A percentile compares a stretch with the other conserved stretches of the same genome.
These are phyloP conservation scores for Holothuria leucospilota DNA, from an alignment of 53 echinoderm and acorn worm species.

Conservation along the genomic window DNA sequence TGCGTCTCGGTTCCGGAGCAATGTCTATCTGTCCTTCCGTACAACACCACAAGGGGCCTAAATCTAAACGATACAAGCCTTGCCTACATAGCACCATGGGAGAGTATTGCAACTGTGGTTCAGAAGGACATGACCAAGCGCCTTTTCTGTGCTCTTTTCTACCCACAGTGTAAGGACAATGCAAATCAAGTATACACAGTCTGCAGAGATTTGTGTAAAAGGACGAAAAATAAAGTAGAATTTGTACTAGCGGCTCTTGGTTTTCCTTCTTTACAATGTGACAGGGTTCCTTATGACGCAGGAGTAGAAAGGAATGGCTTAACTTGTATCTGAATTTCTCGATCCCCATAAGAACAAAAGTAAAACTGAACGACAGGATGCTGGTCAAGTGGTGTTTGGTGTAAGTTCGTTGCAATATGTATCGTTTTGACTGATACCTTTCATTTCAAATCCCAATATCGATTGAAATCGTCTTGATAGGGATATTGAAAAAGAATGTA, in stretches of 20 bases:
- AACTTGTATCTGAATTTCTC: too few relatives aligned
- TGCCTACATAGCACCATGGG: slow-evolving; percentile 12
- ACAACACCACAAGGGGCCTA: slow-evolving; percentile 18
- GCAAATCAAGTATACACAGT: neutral
- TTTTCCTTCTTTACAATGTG: slow-evolving; percentile 15
- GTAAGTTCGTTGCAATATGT: too few relatives aligned
- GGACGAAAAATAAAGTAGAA: neutral
- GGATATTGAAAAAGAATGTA: too few relatives aligned
- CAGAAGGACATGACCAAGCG: neutral
- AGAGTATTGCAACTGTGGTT: slow-evolving; percentile 16
- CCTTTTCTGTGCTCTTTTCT: neutral
- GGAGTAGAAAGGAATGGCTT: too few relatives aligned
- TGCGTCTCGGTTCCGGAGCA: slow-evolving; percentile 18
- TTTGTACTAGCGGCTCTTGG: slow-evolving; percentile 14
- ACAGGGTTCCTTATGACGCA: neutral
- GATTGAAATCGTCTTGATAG: too few relatives aligned
- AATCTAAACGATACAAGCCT: neutral
- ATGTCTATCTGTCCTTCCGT: slow-evolving; percentile 5
- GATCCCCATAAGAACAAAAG: too few relatives aligned
- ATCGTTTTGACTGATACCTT: too few relatives aligned
- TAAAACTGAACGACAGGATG: too few relatives aligned
- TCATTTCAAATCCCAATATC: too few relatives aligned
- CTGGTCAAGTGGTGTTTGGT: too few relatives aligned
- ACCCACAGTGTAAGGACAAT: slow-evolving; percentile 2
- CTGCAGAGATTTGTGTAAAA: neutral